A percentile compares a stretch with the other conserved stretches of the same genome.
These are phyloP conservation scores for Julus scandinavius DNA, from an alignment of 2,888 invertebrate genomes.

Conservation along the genomic window DNA sequence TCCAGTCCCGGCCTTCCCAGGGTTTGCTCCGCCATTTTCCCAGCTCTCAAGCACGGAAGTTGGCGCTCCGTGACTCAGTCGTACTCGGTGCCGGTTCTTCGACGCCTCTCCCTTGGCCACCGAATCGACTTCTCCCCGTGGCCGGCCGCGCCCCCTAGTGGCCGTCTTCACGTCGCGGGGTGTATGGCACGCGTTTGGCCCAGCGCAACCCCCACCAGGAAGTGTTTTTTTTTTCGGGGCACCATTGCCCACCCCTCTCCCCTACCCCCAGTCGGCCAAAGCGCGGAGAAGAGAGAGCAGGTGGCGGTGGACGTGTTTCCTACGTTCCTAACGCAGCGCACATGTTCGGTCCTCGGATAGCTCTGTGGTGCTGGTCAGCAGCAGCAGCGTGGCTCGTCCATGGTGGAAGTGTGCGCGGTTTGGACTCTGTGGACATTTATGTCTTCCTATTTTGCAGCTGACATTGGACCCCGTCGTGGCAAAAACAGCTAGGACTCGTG, in stretches of 20 bases:
- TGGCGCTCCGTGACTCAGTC: not conserved
- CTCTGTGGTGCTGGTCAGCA: not conserved
- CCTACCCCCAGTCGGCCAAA: not conserved
- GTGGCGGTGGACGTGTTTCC: not conserved
- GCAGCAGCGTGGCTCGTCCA: not conserved
- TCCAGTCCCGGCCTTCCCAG: not conserved
- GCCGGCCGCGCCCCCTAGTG: not conserved
- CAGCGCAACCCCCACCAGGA: slow-evolving; percentile 47
- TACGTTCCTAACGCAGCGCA: slow-evolving; percentile 6
- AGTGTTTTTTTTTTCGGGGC: slow-evolving; percentile 1
- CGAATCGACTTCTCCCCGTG: not conserved
- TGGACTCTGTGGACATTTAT: slow-evolving; percentile 31
- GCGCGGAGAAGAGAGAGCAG: not conserved
- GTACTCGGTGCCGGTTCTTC: too few species aligned
- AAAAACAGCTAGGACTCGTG: slow-evolving; percentile 22
- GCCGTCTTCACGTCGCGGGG: not conserved
- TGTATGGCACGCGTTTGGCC: slow-evolving; percentile 21
- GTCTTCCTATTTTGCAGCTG: slow-evolving; percentile 55
- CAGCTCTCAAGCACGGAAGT: too few species aligned
- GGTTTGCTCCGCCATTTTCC: not conserved
- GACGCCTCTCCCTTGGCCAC: not conserved
- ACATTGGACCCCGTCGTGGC: slow-evolving; percentile 52
- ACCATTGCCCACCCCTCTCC: not conserved
- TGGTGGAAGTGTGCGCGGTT: not conserved
- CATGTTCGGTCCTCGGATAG: not conserved